Conservation (phyloP, 2,113 vertebrate species). For the Damaliscus lunatus region DNA sequence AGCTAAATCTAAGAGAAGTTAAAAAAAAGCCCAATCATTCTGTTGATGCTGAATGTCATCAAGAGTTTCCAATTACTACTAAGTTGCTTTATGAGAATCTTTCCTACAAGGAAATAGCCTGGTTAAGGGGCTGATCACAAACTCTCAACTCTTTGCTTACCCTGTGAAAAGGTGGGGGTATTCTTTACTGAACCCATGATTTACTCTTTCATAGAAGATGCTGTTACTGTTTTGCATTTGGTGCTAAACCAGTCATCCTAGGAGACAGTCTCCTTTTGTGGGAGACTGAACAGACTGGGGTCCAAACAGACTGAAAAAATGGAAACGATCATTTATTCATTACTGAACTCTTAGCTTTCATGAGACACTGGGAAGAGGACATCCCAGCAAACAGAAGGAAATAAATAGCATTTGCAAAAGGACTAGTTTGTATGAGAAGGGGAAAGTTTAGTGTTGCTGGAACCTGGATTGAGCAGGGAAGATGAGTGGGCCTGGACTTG, state of each 20-base stretch:
- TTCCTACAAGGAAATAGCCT: neutral
- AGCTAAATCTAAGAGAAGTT: neutral
- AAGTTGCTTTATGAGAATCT: neutral
- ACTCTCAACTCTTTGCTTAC: neutral
- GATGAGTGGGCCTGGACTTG: neutral
- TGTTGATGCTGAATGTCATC: neutral
- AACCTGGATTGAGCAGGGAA: no score
- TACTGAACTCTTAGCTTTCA: neutral
- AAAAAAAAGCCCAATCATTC: neutral
- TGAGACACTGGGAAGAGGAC: no score
- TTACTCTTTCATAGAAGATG: neutral
- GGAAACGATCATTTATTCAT: neutral
- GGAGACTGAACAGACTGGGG: neutral
- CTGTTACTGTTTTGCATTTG: neutral
- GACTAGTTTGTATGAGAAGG: neutral
- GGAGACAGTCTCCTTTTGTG: neutral
- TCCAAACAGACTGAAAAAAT: neutral
- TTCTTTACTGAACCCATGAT: neutral
- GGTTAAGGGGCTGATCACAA: neutral
- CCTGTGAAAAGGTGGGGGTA: neutral
- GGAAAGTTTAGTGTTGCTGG: neutral
- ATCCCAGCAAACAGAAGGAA: neutral
- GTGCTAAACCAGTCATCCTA: fast-evolving
- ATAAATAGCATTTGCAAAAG: neutral
- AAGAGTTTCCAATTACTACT: neutral